These are phyloP conservation scores for Columbina picui DNA, from an alignment of 2,113 vertebrate genomes.

Conservation along the genomic window DNA sequence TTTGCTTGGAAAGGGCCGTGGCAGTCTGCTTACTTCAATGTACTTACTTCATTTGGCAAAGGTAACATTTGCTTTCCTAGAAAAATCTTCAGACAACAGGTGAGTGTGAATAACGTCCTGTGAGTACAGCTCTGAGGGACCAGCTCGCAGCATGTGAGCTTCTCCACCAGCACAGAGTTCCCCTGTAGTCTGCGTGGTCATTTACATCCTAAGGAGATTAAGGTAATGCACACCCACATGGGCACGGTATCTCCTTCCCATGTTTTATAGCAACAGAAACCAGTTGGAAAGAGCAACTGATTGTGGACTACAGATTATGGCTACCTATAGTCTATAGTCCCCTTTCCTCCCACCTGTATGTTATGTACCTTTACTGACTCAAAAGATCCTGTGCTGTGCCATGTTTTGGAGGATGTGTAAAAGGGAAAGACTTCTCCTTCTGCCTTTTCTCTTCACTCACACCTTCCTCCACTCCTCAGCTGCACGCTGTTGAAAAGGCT, in stretches of 20 bases:
- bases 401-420: fast-evolving
- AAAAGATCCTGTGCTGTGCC: neutral
- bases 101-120: neutral
- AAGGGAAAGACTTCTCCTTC: neutral
- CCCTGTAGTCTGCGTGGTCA: neutral
- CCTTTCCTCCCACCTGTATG: neutral
- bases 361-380: neutral
- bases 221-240: fast-evolving
- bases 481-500: neutral
- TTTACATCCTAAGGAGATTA: neutral
- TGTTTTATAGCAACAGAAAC: neutral
- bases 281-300: neutral
- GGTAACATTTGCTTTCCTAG: neutral
- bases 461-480: neutral
- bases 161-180: fast-evolving
- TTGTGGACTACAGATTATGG: neutral
- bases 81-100: neutral
- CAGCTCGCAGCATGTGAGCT: neutral
- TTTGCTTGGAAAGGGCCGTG: neutral
- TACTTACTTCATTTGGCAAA: neutral
- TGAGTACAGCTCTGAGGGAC: neutral
- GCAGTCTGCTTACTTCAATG: neutral
- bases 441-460: neutral
- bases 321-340: neutral
- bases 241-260: neutral